A percentile compares a stretch with the other conserved stretches of the same genome.
Evolutionary conservation across 2,797 vertebrate species (phyloP).

Genomic region (Tapirus indicus): DNA sequence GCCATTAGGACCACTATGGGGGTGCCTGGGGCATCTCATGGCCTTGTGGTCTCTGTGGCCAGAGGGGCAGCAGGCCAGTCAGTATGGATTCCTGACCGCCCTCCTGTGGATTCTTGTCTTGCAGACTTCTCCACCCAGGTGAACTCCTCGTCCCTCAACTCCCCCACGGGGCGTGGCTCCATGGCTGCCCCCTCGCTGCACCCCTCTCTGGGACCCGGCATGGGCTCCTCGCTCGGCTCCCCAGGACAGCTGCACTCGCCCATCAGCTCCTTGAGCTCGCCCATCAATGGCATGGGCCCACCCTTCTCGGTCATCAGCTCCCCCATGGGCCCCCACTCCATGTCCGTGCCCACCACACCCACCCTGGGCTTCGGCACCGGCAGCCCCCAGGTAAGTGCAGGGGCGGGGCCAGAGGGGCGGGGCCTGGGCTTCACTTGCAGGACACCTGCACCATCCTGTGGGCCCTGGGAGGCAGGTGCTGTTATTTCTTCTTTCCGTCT

Average conservation of each 20-base stretch:
- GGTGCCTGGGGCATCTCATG: not conserved
- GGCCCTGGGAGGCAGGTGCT: not conserved
- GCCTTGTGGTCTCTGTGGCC: accelerated
- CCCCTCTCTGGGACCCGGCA: conserved; percentile 91
- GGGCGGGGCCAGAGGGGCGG: not conserved
- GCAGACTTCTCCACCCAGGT: conserved; percentile 95
- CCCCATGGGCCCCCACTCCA: conserved; percentile 97
- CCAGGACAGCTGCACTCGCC: conserved; percentile 95
- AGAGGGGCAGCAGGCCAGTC: accelerated
- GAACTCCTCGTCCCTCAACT: conserved; percentile 93
- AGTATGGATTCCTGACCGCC: accelerated
- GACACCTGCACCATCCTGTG: accelerated
- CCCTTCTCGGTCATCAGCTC: conserved; percentile 98
- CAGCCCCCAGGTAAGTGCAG: conserved; percentile 95
- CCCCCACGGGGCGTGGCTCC: conserved; percentile 93
- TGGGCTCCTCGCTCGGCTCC: conserved; percentile 94
- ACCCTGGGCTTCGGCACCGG: conserved; percentile 95
- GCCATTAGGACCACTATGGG: accelerated
- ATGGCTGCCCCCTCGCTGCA: conserved; percentile 93
- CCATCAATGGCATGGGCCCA: conserved; percentile 92
- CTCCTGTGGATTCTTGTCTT: conserved; percentile 60
- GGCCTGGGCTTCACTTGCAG: not conserved
- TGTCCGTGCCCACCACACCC: conserved; percentile 93
- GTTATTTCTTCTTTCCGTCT: accelerated
- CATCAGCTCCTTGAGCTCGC: conserved; percentile 95